A percentile compares a stretch with the other conserved stretches of the same genome.
Evolutionary conservation across 2,888 invertebrate species (phyloP).

Genomic region (Thumatha senex): DNA sequence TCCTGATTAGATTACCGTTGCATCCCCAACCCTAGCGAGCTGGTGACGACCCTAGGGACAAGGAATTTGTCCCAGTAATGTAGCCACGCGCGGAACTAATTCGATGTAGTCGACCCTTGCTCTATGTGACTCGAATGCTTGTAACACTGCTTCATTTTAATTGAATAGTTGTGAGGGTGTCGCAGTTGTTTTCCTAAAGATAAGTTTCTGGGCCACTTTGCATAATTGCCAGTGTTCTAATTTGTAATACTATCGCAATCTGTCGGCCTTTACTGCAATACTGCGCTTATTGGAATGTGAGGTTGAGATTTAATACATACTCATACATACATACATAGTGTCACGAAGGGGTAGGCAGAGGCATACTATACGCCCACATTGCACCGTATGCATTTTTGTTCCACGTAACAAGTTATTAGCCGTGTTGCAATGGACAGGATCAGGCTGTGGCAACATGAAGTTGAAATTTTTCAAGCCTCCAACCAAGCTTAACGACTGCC

Average conservation of each 20-base stretch:
- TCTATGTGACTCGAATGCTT: constrained; percentile 76
- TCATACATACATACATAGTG: no score
- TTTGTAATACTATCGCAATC: constrained; percentile 78
- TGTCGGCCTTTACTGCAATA: constrained; percentile 59
- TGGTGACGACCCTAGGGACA: constrained; percentile 58
- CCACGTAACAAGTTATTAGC: no score
- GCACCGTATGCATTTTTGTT: no score
- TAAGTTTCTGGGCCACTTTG: constrained; percentile 77
- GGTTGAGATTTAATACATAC: not conserved
- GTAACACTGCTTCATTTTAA: constrained; percentile 77
- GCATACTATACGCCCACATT: no score
- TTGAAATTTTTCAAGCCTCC: no score
- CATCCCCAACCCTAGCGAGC: constrained; percentile 57
- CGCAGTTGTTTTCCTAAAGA: constrained; percentile 75
- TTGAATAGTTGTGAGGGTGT: constrained; percentile 78
- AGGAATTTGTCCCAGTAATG: constrained; percentile 80
- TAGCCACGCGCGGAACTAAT: constrained; percentile 81
- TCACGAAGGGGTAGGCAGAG: no score
- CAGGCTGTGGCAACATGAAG: no score
- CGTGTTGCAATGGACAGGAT: no score
- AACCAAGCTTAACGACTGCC: no score
- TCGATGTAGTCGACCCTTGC: constrained; percentile 72
- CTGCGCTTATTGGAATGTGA: constrained; percentile 32
- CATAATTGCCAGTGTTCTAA: constrained; percentile 77
- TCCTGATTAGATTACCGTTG: constrained; percentile 82